A percentile compares a stretch with the other conserved stretches of the same genome.
Conservation (phyloP, 1,140 invertebrate genomes). For the Drosophila persimilis region DNA sequence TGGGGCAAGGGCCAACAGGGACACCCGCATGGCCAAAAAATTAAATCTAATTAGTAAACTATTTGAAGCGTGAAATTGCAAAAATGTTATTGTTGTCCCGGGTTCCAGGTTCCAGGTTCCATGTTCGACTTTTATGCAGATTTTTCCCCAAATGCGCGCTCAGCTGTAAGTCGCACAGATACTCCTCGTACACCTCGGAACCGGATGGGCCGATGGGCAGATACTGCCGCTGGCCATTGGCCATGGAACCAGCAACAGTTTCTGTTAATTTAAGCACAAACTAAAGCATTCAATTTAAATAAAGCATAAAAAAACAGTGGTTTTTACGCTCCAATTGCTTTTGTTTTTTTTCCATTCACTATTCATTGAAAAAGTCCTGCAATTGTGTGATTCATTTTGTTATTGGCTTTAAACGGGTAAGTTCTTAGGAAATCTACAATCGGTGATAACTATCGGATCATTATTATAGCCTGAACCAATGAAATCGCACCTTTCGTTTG, state of each 20-base stretch:
- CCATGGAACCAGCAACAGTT: constrained; percentile 23
- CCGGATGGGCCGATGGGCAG: neutral
- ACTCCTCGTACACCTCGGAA: constrained; percentile 23
- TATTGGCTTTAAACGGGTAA: no score
- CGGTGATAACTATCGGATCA: no score
- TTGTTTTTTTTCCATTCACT: neutral
- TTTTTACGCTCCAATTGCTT: constrained; percentile 44
- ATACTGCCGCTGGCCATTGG: constrained; percentile 50
- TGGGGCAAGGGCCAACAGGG: neutral
- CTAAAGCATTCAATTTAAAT: constrained; percentile 55
- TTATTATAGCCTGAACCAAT: no score
- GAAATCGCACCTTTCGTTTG: no score
- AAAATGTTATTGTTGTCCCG: constrained; percentile 69
- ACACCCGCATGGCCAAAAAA: constrained; percentile 69
- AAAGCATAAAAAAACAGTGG: constrained; percentile 29
- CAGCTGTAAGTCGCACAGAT: constrained; percentile 69
- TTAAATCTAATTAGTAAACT: constrained; percentile 82
- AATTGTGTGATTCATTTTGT: neutral
- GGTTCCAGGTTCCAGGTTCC: no score
- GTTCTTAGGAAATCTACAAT: no score
- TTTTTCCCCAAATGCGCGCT: constrained; percentile 58
- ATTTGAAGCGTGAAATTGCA: constrained; percentile 82
- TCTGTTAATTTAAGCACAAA: constrained; percentile 60
- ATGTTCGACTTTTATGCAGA: constrained; percentile 55
- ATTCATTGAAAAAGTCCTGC: constrained; percentile 4